Base-by-base conservation (phyloP, 2,888 invertebrate genomes). In the Melanophora roralis region DNA sequence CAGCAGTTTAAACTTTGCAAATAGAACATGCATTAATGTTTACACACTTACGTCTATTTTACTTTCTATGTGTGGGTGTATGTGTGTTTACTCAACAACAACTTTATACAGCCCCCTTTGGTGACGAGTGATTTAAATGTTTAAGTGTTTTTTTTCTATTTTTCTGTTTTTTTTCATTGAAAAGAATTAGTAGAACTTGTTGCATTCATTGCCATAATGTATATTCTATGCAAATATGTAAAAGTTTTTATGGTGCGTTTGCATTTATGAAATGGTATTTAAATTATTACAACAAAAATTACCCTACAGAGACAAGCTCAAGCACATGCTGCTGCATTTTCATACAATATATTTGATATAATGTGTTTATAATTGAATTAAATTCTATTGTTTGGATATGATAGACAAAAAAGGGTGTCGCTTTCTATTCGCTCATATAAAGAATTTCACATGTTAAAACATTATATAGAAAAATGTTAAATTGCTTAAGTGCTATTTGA, bases 261-360 rank as follows among this genome's bases (percentile, higher is more conserved):
- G 12, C 36, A 38, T 23, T 32, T 19, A 27, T 55, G 64, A 53
- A 71, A 60, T 75, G 53, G 72, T 16, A 57, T 76, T 80, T 76
- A 72, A 80, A 62, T 80, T 79, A 79, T 75, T 79, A 75, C 65
- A 62, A 75, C 65, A 62, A 67, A 67, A 80, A 80, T 75, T 80
- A 62, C 53, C 62, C 76, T 38, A 57, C 45, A 72, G 76, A 45
- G 80, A 67, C 45, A 53, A 34, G 36, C 21, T 45, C 11, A 47
- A 64, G 65, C 57, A 73, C 38, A 64, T 64, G 55, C 14, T 55
- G 60, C 14, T 55, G 57, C 78, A 65, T 45, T 65, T 57, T 5
- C 38, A n/a, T 38, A 27, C 6, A 27, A 27, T 27, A 21, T 49
- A 53, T 71, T 62, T 55, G 53, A 51, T 64, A 64, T 64, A 68